phyloP scores from a whole-genome alignment of 1,140 invertebrate species.

The Stratiolaelaps scimitus region DNA sequence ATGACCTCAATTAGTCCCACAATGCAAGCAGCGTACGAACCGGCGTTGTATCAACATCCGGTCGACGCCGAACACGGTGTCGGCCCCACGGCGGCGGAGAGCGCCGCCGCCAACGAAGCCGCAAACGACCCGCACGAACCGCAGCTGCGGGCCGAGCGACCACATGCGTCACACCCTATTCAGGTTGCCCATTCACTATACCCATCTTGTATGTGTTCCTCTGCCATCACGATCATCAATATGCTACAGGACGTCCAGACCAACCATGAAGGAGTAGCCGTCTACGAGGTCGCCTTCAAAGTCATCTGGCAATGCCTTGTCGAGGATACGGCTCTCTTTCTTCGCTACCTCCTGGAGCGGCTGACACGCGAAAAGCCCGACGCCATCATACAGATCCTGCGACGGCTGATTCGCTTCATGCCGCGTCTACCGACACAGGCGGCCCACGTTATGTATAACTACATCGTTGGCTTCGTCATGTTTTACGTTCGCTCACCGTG shows the following conservation, averaged over 20 bases:
- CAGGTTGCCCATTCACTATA: conserved; percentile 86
- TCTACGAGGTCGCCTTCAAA: conserved; percentile 46
- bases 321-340: conserved; percentile 90
- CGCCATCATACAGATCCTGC: conserved; percentile 77
- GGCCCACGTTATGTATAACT: conserved; percentile 96
- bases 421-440: conserved; percentile 88
- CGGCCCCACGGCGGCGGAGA: conserved; percentile 31
- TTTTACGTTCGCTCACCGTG: conserved; percentile 91
- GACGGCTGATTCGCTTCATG: conserved; percentile 83
- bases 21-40: conserved; percentile 86
- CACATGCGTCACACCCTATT: conserved; percentile 45
- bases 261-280: conserved; percentile 68
- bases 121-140: conserved; percentile 51
- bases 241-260: conserved; percentile 91
- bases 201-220: conserved; percentile 86
- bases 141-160: conserved; percentile 48
- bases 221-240: conserved; percentile 84
- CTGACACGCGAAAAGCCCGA: conserved; percentile 89
- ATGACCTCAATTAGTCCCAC: conserved; percentile 95
- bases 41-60: conserved; percentile 63
- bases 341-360: conserved; percentile 88
- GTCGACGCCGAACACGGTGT: conserved; percentile 37
- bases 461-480: conserved; percentile 98
- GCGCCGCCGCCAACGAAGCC: conserved; percentile 36
- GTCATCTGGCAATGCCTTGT: conserved; percentile 95